phyloP scores from a whole-genome alignment of 2,113 vertebrate genomes.

The Puntigrus tetrazona region DNA sequence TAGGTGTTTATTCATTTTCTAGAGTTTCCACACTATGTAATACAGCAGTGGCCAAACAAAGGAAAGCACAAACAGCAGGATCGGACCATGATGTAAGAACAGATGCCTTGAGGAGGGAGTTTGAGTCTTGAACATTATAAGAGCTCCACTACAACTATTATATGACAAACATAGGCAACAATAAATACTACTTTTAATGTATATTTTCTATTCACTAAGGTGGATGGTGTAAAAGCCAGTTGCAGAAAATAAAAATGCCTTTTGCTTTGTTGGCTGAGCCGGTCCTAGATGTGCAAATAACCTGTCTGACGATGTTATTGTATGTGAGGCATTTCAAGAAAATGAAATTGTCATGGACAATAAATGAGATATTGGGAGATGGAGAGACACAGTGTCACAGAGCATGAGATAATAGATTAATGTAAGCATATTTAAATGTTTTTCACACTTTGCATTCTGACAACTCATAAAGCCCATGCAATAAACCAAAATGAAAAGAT shows the following conservation, averaged over 20 bases:
- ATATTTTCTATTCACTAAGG: background rate
- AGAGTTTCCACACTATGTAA: conserved; percentile 16
- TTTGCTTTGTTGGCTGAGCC: conserved; percentile 2
- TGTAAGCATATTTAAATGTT: conserved; percentile 22
- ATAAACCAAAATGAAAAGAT: conserved; percentile 46
- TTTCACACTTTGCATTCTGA: background rate
- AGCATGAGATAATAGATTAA: conserved; percentile 9
- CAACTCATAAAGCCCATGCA: conserved; percentile 29
- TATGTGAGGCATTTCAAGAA: background rate
- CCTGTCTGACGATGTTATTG: conserved; percentile 6
- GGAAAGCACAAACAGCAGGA: background rate
- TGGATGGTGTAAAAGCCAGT: background rate
- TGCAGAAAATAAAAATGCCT: background rate
- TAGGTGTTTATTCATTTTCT: conserved; percentile 21
- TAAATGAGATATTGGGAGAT: conserved; percentile 26
- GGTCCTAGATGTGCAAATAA: conserved; percentile 26
- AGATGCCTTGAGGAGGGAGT: background rate
- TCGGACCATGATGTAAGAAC: background rate
- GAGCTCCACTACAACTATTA: background rate
- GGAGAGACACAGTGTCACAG: background rate
- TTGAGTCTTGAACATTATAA: conserved; percentile 7
- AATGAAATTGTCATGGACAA: conserved; percentile 25
- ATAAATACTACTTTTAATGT: background rate
- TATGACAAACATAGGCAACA: background rate
- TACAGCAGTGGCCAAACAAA: conserved; percentile 17